Percentiles rank a stretch among this genome's conserved stretches.
These are phyloP conservation scores for Amphimallon solstitiale DNA, from an alignment of 2,888 invertebrate species.

Conservation along the genomic window DNA sequence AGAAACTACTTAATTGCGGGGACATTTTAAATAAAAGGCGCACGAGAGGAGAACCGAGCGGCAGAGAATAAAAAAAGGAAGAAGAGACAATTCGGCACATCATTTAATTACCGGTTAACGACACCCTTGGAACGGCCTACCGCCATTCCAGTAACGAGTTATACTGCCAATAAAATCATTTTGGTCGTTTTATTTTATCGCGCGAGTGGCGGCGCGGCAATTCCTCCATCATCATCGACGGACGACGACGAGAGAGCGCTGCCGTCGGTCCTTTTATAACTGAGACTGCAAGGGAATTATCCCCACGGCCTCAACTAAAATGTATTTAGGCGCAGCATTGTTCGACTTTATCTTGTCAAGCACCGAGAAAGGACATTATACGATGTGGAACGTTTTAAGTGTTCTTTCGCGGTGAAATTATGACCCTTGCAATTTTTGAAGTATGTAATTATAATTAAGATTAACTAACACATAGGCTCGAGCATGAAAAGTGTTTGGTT, in stretches of 20 bases:
- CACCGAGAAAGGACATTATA: no score
- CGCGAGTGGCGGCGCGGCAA: conserved; percentile 44
- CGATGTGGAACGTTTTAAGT: no score
- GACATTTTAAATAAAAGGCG: conserved; percentile 49
- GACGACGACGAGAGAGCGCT: not conserved
- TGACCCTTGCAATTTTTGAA: no score
- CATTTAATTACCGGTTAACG: conserved; percentile 63
- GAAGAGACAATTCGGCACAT: conserved; percentile 58
- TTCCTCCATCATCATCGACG: conserved; percentile 44
- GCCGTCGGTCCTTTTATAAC: conserved; percentile 3
- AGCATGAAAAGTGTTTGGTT: no score
- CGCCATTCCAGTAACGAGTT: conserved; percentile 55
- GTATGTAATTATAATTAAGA: no score
- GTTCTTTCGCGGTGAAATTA: no score
- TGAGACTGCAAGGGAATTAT: conserved; percentile 15
- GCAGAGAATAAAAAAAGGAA: no score
- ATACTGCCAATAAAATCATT: conserved; percentile 61
- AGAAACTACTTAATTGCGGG: conserved; percentile 53
- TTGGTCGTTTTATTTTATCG: conserved; percentile 55
- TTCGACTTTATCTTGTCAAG: conserved; percentile 11
- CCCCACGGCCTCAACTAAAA: conserved; percentile 4
- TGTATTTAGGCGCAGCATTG: conserved; percentile 2
- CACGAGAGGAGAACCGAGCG: no score
- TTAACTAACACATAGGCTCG: no score
- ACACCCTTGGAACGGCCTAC: conserved; percentile 56